These are phyloP conservation scores for Calyptommatus sinebrachiatus DNA, from an alignment of 2,113 vertebrate genomes.

Conservation along the genomic window DNA sequence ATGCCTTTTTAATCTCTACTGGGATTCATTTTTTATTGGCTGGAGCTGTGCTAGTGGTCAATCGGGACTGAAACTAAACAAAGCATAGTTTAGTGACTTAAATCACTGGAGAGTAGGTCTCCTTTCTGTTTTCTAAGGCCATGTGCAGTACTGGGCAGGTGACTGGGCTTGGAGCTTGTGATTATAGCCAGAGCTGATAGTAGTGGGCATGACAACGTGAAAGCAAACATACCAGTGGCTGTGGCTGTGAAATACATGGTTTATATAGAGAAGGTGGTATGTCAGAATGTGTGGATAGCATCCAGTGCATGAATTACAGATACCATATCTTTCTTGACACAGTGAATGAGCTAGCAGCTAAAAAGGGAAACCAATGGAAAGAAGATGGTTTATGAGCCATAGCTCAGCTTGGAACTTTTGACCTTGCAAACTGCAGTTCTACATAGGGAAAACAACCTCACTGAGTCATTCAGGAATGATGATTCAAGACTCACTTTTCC, in stretches of 20 bases:
- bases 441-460: not conserved
- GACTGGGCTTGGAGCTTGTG: not conserved
- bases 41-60: not conserved
- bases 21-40: not conserved
- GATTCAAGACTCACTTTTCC: not conserved
- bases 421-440: too few species aligned
- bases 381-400: not conserved
- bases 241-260: not conserved
- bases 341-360: not conserved
- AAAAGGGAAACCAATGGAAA: not conserved
- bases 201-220: not conserved
- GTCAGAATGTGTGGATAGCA: not conserved
- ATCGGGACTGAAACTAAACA: not conserved
- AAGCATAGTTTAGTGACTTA: not conserved
- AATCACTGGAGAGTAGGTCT: not conserved
- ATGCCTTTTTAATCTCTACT: too few species aligned
- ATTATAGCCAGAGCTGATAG: not conserved
- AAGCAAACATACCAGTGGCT: not conserved
- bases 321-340: not conserved
- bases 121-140: not conserved
- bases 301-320: not conserved
- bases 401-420: not conserved
- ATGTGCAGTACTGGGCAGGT: not conserved
- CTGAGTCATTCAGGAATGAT: too few species aligned
- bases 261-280: not conserved